A percentile compares a stretch with the other conserved stretches of the same genome.
Conservation (phyloP, 92 coral and sea anemone genomes). For the Isaurus tuberculatus region DNA sequence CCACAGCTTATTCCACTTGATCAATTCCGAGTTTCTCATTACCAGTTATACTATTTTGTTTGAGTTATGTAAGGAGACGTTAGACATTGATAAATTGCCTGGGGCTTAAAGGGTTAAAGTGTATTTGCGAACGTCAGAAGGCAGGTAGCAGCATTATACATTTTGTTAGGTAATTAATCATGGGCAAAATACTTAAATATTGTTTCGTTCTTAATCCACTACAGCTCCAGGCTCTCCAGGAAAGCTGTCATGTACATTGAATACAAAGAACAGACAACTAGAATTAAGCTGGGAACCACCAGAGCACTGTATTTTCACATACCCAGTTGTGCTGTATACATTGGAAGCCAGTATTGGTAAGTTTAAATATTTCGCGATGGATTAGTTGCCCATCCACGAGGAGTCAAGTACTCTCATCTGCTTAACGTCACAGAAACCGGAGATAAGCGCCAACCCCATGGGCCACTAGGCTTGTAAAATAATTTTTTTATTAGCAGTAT, state of each 20-base stretch:
- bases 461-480: no score
- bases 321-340: constrained; percentile 80
- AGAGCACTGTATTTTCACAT: constrained; percentile 68
- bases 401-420: constrained; percentile 53
- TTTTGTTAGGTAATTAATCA: no score
- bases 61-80: no score
- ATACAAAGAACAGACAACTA: constrained; percentile 57
- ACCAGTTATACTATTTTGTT: no score
- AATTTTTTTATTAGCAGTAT: no score
- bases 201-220: not conserved
- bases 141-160: no score
- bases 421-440: not conserved
- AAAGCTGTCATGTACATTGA: constrained; percentile 73
- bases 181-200: not conserved
- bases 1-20: no score
- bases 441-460: no score
- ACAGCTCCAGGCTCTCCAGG: constrained; percentile 94
- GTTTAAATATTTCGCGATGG: not conserved
- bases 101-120: no score
- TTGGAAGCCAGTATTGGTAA: constrained; percentile 85
- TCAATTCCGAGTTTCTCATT: no score
- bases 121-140: no score
- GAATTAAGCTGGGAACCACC: constrained; percentile 87
- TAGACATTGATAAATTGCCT: no score
- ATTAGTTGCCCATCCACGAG: not conserved